Evolutionary conservation across 2,797 vertebrate species (phyloP), one percentile per base, ranked within the genome.

Genomic region (Sebastes reedi): DNA sequence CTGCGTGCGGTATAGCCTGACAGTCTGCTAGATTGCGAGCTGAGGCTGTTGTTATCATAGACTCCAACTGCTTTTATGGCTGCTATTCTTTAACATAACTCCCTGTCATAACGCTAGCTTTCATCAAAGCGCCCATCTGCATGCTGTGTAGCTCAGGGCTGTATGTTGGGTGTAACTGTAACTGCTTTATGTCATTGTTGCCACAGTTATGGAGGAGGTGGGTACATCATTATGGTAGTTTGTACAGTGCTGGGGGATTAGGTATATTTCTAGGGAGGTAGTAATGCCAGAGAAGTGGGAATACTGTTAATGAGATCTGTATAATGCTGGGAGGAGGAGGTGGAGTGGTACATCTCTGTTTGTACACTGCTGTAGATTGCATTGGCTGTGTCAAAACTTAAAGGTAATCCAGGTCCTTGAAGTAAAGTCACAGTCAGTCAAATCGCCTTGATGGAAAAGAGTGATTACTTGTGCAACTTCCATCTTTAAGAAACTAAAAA

Each of bases 61-160:
- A 72, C 75, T 81, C 77, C 69, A 79, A 83, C 77, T 79, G 79
- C 81, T 91, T 94, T 92, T 91, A 88, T 87, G 76, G 78, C 75
- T 72, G 75, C 87, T 42, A 85, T 89, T 91, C 88, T 93, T 94
- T 87, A 86, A 87, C 86, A 67, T 76, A 90, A 88, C 72, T 90
- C 83, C 68, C 70, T 61, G 69, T 88, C 88, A 82, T 87, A 84
- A 89, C 6, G 8, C 83, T 46, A 52, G 81, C 80, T 88, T 91
- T 87, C 90, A 93, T 92, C 89, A 92, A 87, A 87, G 86, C 14
- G 12, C 68, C 90, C 93, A 92, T 95, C 93, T 94, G 91, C 76
- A 67, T 64, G 8, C 70, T 56, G 61, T n/a, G 42, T 29, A 55
- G 68, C 83, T 88, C 1, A 61, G 56, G 74, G 85, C 79, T 72